These are phyloP conservation scores for Strigops habroptila DNA, from an alignment of 2,113 vertebrate species.

Conservation along the genomic window DNA sequence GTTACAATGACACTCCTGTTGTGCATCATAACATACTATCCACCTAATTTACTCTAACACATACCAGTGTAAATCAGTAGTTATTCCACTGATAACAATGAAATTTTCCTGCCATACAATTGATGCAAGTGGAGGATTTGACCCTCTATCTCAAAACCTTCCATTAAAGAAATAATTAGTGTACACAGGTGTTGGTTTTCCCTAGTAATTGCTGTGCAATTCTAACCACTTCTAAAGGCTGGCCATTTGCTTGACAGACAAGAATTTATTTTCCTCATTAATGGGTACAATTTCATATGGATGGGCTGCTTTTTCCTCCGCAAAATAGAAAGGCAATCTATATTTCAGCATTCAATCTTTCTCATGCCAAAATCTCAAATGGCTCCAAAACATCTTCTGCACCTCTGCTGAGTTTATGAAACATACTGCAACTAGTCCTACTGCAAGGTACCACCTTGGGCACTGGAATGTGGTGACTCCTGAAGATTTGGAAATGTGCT, in stretches of 20 bases:
- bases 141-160: background rate
- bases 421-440: background rate
- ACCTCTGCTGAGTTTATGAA: background rate
- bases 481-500: background rate
- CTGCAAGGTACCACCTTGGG: background rate
- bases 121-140: background rate
- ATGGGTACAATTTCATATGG: conserved; percentile 33
- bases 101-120: background rate
- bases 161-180: conserved; percentile 27
- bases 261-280: conserved; percentile 43
- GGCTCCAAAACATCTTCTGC: background rate
- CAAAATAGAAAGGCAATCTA: background rate
- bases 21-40: background rate
- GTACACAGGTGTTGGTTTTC: conserved; percentile 28
- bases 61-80: background rate
- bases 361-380: background rate
- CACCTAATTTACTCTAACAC: background rate
- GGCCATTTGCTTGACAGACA: conserved; percentile 36
- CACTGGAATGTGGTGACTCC: background rate
- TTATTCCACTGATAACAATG: background rate
- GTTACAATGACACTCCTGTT: conserved; percentile 3
- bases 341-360: background rate
- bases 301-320: background rate
- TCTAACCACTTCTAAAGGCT: conserved; percentile 25
- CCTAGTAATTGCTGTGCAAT: conserved; percentile 4